A percentile compares a stretch with the other conserved stretches of the same genome.
Evolutionary conservation across 2,888 invertebrate species (phyloP).

Genomic region (Gymnocheta viridis): DNA sequence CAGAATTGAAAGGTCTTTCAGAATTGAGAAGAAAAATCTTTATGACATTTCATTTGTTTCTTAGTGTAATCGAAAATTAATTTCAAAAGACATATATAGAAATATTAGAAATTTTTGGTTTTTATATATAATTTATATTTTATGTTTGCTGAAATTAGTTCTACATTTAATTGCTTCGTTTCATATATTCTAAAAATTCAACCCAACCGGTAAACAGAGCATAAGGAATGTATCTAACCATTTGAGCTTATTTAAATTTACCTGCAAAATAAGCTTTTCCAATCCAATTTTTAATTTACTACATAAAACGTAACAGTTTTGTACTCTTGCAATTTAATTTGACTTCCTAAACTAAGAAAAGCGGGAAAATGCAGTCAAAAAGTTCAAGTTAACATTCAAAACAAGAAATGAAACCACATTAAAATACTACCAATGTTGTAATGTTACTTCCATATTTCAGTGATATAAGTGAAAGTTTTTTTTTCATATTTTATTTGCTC

Average conservation of each 20-base stretch:
- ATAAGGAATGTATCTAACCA: too few relatives aligned
- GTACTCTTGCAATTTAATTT: not conserved
- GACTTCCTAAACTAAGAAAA: constrained; percentile 9
- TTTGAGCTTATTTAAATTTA: not conserved
- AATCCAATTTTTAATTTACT: constrained; percentile 13
- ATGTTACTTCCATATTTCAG: constrained; percentile 41
- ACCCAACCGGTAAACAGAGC: too few relatives aligned
- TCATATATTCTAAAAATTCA: too few relatives aligned
- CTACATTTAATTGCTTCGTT: not conserved
- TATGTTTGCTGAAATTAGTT: not conserved
- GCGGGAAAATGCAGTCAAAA: not conserved
- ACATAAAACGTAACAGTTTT: constrained; percentile 38
- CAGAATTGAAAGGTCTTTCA: not conserved
- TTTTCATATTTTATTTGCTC: constrained; percentile 54
- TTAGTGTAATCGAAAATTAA: not conserved
- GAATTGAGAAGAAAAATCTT: not conserved
- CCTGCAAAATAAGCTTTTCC: not conserved
- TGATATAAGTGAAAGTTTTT: constrained; percentile 66
- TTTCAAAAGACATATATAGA: not conserved
- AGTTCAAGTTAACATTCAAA: constrained; percentile 29
- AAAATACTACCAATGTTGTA: constrained; percentile 33
- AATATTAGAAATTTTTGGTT: not conserved
- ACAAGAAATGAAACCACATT: constrained; percentile 1
- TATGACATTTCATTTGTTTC: not conserved
- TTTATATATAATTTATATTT: not conserved